phyloP scores from a whole-genome alignment of 2,797 vertebrate genomes.

The Anguilla obscura region DNA sequence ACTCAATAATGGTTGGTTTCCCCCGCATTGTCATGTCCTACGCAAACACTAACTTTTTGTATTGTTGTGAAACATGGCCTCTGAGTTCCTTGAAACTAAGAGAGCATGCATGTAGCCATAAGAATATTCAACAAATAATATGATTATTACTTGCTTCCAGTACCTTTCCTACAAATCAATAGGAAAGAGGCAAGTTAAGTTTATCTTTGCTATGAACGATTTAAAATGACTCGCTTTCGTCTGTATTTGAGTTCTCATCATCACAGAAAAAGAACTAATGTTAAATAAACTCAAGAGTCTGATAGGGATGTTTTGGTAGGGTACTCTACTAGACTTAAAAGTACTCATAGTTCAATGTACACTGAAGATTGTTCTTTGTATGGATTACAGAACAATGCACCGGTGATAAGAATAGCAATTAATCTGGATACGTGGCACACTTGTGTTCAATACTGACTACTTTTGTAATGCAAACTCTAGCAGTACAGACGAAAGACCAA shows the following conservation, averaged over 20 bases:
- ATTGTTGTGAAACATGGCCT: background rate
- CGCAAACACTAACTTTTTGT: background rate
- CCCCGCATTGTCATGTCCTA: background rate
- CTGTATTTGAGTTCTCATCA: background rate
- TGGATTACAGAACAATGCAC: background rate
- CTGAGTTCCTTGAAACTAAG: background rate
- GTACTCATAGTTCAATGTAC: background rate
- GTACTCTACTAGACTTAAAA: background rate
- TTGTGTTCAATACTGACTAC: background rate
- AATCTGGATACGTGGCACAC: background rate
- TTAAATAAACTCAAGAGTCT: background rate
- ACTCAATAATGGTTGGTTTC: background rate
- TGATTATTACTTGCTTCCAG: background rate
- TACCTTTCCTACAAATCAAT: background rate
- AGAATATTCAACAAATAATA: background rate
- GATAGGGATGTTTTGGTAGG: background rate
- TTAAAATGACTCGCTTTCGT: background rate
- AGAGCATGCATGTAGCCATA: background rate
- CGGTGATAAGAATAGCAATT: background rate
- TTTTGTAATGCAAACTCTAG: background rate
- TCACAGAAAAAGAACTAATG: background rate
- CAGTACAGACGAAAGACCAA: background rate
- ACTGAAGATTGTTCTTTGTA: background rate
- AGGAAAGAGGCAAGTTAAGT: background rate
- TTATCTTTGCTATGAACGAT: background rate